Evolutionary conservation across 1,140 invertebrate species (phyloP).

Genomic region (Bombus haemorrhoidalis): DNA sequence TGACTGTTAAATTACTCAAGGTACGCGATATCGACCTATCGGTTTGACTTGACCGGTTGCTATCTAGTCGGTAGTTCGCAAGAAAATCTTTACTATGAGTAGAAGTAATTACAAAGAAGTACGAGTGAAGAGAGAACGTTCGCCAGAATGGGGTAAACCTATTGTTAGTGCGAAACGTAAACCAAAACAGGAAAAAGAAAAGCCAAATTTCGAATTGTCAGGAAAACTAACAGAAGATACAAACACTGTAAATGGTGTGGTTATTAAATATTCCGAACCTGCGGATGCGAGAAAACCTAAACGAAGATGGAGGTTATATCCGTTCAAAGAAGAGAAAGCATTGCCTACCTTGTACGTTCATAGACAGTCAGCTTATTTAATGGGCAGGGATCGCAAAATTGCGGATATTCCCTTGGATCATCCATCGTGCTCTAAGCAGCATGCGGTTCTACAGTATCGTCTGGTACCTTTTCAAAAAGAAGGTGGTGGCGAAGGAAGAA

Average conservation of each 20-base stretch:
- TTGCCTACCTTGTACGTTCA: constrained; percentile 97
- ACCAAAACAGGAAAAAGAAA: constrained; percentile 88
- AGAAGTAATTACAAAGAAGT: constrained; percentile 55
- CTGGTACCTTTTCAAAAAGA: constrained; percentile 91
- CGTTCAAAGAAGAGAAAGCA: constrained; percentile 97
- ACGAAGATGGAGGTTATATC: constrained; percentile 97
- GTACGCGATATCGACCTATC: too few relatives aligned
- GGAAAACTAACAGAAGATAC: constrained; percentile 98
- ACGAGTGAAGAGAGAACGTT: constrained; percentile 68
- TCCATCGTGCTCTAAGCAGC: constrained; percentile 99
- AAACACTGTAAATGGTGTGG: constrained; percentile 98
- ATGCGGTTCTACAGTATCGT: constrained; percentile 97
- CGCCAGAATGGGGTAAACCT: constrained; percentile 86
- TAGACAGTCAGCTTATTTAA: constrained; percentile 96
- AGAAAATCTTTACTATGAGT: too few relatives aligned
- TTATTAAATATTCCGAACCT: constrained; percentile 99
- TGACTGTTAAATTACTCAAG: too few relatives aligned
- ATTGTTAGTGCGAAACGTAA: constrained; percentile 72
- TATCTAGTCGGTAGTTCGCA: too few relatives aligned
- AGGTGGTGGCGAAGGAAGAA: constrained; percentile 88
- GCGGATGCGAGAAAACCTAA: constrained; percentile 97
- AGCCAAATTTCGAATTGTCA: constrained; percentile 96
- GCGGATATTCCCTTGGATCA: constrained; percentile 98
- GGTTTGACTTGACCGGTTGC: too few relatives aligned
- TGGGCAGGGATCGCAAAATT: constrained; percentile 96